phyloP scores from a whole-genome alignment of 2,113 vertebrate species.

The Scytalopus superciliaris region DNA sequence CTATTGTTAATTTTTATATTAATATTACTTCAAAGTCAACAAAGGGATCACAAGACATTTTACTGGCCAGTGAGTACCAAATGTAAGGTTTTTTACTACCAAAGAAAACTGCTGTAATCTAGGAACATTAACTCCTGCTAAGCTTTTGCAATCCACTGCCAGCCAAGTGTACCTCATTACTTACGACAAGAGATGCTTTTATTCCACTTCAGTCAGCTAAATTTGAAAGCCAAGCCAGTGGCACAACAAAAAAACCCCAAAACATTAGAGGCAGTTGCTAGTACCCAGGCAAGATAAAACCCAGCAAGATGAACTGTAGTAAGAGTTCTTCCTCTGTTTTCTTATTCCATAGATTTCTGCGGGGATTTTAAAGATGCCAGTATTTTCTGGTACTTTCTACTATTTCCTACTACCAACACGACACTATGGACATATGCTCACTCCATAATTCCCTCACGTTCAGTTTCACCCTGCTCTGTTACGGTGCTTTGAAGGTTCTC shows the following conservation, averaged over 20 bases:
- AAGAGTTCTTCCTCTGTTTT: background rate
- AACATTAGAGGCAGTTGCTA: background rate
- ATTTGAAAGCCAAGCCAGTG: background rate
- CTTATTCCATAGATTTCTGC: background rate
- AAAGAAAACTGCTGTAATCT: background rate
- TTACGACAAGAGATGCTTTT: background rate
- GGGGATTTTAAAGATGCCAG: background rate
- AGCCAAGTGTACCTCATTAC: background rate
- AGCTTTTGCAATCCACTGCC: background rate
- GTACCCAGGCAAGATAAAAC: background rate
- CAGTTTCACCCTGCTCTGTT: background rate
- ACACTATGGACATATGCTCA: background rate
- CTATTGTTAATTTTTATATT: background rate
- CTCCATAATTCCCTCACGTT: background rate
- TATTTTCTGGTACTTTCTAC: background rate
- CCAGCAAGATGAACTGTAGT: background rate
- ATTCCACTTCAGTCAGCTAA: background rate
- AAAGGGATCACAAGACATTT: background rate
- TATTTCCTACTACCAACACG: background rate
- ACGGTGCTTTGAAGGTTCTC: background rate
- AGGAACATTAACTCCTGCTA: background rate
- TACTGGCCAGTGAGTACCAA: background rate
- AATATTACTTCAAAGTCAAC: background rate
- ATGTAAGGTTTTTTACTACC: background rate
- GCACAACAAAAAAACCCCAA: background rate